Evolutionary conservation across 2,888 invertebrate genomes (phyloP).

Genomic region (Torymus auratus): DNA sequence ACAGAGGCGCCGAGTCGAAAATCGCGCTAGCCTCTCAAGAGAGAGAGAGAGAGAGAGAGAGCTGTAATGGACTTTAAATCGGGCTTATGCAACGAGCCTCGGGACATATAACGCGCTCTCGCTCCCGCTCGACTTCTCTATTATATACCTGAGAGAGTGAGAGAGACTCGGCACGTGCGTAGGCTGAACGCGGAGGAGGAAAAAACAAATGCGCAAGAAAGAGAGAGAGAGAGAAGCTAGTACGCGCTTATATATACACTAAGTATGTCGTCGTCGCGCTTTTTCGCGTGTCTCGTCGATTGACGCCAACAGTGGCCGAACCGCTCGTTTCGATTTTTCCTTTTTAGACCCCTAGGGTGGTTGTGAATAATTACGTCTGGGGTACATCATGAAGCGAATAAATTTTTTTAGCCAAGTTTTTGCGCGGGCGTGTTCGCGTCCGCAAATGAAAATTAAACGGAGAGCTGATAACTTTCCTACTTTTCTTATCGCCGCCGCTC

Average conservation of each 20-base stretch:
- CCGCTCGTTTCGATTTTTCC: too few species aligned
- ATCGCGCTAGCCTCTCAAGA: slow-evolving; percentile 38
- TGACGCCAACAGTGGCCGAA: too few species aligned
- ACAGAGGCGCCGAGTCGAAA: slow-evolving; percentile 38
- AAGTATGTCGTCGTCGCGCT: too few species aligned
- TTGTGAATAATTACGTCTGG: too few species aligned
- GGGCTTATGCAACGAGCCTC: slow-evolving; percentile 50
- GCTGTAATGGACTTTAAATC: slow-evolving; percentile 56
- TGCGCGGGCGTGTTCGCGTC: neutral
- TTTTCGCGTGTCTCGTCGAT: too few species aligned
- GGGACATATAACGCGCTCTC: neutral
- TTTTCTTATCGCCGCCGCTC: neutral
- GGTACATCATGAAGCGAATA: too few species aligned
- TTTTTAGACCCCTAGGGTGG: too few species aligned
- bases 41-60: too few species aligned
- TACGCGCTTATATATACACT: too few species aligned
- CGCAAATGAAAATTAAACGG: neutral
- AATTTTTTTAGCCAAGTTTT: too few species aligned
- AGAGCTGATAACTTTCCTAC: slow-evolving; percentile 21
- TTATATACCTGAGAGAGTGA: slow-evolving; percentile 18
- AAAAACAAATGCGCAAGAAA: slow-evolving; percentile 11
- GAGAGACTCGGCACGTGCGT: neutral
- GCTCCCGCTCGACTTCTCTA: slow-evolving; percentile 8
- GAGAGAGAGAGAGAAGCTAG: too few species aligned
- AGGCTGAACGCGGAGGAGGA: neutral